Evolutionary conservation across 2,113 vertebrate species (phyloP).

Genomic region (Trogon surrucura): DNA sequence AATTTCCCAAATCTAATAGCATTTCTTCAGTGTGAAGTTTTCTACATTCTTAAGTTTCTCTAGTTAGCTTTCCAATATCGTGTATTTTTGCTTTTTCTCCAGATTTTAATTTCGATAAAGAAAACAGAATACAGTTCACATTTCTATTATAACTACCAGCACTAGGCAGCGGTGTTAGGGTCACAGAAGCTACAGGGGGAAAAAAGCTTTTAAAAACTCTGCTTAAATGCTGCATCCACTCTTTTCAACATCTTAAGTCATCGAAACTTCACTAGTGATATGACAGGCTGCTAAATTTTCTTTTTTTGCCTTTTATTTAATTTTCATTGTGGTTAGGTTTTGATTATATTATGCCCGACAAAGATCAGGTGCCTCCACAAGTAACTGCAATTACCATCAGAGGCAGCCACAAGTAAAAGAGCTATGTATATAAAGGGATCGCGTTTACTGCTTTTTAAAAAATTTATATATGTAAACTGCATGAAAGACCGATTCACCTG

Average conservation of each 20-base stretch:
- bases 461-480: neutral
- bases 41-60: neutral
- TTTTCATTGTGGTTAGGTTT: neutral
- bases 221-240: neutral
- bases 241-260: conserved; percentile 9
- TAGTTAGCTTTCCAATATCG: neutral
- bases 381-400: neutral
- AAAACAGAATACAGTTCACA: neutral
- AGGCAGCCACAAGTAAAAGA: neutral
- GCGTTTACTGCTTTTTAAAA: neutral
- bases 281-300: conserved; percentile 8
- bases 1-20: neutral
- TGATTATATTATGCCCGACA: neutral
- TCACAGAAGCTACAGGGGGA: neutral
- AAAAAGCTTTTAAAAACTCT: neutral
- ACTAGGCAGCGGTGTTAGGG: neutral
- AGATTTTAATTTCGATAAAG: neutral
- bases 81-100: neutral
- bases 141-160: neutral
- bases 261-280: conserved; percentile 1
- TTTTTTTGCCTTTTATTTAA: neutral
- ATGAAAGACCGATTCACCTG: neutral
- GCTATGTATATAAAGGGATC: neutral
- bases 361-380: neutral
- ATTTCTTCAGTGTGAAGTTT: neutral